These are phyloP conservation scores for Athene noctua DNA, from an alignment of 2,113 vertebrate genomes.

Conservation along the genomic window DNA sequence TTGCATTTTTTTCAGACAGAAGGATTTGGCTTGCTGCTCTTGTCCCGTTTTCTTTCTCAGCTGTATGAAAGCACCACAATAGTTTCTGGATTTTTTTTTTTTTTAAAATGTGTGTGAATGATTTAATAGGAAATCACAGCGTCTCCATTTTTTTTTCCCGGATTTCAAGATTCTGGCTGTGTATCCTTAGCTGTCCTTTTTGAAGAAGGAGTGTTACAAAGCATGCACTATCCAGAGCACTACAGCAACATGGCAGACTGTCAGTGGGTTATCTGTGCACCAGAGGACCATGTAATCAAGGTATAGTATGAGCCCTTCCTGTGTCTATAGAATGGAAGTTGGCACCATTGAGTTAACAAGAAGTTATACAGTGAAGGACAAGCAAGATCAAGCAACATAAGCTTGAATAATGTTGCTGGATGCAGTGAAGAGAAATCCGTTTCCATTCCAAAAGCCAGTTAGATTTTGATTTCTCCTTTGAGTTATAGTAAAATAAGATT, in stretches of 20 bases:
- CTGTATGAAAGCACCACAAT: not conserved
- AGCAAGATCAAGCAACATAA: not conserved
- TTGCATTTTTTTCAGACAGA: not conserved
- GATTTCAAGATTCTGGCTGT: constrained; percentile 74
- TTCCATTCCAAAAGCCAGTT: not conserved
- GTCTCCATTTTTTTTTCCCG: not conserved
- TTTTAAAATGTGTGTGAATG: not conserved
- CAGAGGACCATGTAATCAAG: constrained; percentile 75
- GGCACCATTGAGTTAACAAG: not conserved
- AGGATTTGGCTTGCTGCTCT: not conserved
- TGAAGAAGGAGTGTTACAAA: constrained; percentile 74
- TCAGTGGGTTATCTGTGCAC: constrained; percentile 82
- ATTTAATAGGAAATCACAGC: not conserved
- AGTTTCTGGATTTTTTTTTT: not conserved
- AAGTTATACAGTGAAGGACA: not conserved
- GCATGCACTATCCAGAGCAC: constrained; percentile 73
- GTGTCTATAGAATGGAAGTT: not conserved
- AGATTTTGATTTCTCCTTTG: not conserved
- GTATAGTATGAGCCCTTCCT: constrained; percentile 38
- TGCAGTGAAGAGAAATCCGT: not conserved
- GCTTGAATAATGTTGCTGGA: not conserved
- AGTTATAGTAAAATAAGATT: not conserved
- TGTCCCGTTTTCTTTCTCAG: not conserved
- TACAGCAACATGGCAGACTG: constrained; percentile 75
- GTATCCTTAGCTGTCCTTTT: constrained; percentile 73